These are phyloP conservation scores for Disparrhopalites patrizii DNA, from an alignment of 2,888 invertebrate species.

Conservation along the genomic window DNA sequence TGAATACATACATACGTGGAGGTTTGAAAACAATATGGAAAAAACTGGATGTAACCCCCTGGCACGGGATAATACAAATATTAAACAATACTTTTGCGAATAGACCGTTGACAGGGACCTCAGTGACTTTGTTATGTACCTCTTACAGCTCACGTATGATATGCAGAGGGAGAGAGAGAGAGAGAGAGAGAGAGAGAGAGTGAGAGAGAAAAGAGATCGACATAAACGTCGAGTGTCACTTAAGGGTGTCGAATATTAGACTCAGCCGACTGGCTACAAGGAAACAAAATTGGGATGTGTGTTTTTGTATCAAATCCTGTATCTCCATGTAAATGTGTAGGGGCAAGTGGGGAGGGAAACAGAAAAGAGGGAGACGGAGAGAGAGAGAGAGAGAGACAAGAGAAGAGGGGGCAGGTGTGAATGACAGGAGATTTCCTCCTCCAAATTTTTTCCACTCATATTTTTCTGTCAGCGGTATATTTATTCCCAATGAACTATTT, in stretches of 20 bases:
- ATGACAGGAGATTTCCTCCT: conserved; percentile 47
- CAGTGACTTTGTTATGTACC: conserved; percentile 1
- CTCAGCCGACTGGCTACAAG: conserved; percentile 8
- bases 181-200: background rate
- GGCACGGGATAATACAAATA: too few species aligned
- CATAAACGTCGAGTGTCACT: conserved; percentile 15
- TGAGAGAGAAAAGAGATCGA: background rate
- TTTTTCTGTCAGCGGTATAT: conserved; percentile 40
- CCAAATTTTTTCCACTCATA: conserved; percentile 42
- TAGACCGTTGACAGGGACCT: background rate
- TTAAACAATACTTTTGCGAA: background rate
- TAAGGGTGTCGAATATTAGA: conserved; percentile 12
- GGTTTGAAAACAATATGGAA: too few species aligned
- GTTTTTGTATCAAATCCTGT: too few species aligned
- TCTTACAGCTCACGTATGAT: background rate
- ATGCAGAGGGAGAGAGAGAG: background rate
- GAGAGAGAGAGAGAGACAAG: conserved; percentile 1
- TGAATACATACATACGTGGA: too few species aligned
- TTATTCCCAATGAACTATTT: conserved; percentile 16
- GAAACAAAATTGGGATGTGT: background rate
- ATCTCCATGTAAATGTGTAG: too few species aligned
- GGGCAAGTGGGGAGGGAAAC: too few species aligned
- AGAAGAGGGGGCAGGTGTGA: conserved; percentile 45
- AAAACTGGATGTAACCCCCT: too few species aligned
- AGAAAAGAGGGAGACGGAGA: background rate